Evolutionary conservation across 2,113 vertebrate genomes (phyloP), one percentile per base, ranked within the genome.

Genomic region (Panthera tigris): DNA sequence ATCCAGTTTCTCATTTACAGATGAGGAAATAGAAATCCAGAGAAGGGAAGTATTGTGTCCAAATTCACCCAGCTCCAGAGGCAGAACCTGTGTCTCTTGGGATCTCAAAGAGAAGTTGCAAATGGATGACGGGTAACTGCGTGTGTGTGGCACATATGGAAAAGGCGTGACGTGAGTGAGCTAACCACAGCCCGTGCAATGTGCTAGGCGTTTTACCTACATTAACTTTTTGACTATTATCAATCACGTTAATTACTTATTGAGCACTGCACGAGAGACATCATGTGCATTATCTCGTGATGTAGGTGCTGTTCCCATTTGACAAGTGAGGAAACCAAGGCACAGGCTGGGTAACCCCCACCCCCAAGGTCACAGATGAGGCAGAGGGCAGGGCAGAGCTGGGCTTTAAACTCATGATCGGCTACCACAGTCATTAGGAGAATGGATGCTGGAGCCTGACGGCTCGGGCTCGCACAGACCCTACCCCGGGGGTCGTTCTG

Each of bases 41-140:
- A 33, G 57, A 91, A 15, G 14, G 48, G 12, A n/a, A 52, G 45
- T 5, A 18, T 48, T 7, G 18, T 9, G 13, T 21, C 55, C 4
- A 41, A n/a, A 57, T 23, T 69, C 65, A 48, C 23, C 36, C 27
- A n/a, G n/a, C 25, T 78, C 68, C 15, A 27, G 79, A 82, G 63
- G 31, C 14, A 63, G 69, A 55, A 33, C 15, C 18, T 63, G 8
- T 25, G 50, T 91, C 66, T 71, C 29, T 31, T 21, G 39, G 41
- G 78, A 31, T 66, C 71, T 50, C 50, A 78, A n/a, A 45, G 52
- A 39, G 84, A 86, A 61, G 91, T 15, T 52, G 45, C 66, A 61
- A 48, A 55, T 0, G 10, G 29, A 1, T 83, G 29, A 1, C 79
- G 41, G 27, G n/a, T 18, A 0, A 50, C 3, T 45, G 9, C 13